Base-by-base conservation (phyloP, 2,888 invertebrate genomes). In the Darwinula stevensoni region DNA sequence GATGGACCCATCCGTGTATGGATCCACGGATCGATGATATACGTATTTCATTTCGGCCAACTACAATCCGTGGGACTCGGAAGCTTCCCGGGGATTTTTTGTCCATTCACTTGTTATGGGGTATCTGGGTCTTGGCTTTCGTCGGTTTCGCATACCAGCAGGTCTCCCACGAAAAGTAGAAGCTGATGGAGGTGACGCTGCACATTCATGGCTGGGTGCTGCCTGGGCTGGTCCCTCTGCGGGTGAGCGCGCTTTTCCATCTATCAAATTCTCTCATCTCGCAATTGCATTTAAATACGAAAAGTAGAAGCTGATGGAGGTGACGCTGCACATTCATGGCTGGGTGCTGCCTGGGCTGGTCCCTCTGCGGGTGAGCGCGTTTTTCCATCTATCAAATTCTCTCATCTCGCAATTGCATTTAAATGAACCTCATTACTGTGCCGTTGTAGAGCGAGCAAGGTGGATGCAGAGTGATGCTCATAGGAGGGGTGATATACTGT, bases 11-110 rank as follows among this genome's bases (percentile, higher is more conserved):
- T n/a, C n/a, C n/a, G n/a, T n/a, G n/a, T n/a, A n/a, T n/a, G n/a
- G n/a, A n/a, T n/a, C n/a, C n/a, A n/a, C n/a, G n/a, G 91, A 39
- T 88, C 86, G 35, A 76, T 86, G 65, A 94, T 91, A 45, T 91
- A 91, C 54, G 65, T 91, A 39, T 94, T n/a, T 91, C 60, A 94
- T 91, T 49, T 91, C 91, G 37, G 80, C 84, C 36, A 84, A 84
- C 15, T 91, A 91, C 57, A 88, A 84, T 49, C 91, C 91, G 16
- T 91, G 91, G 91, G 57, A 59, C 76, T 32, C 67, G 70, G 44
- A 62, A 68, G 31, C 49, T 61, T 39, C 62, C 68, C 15, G 51
- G 57, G 16, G 61, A 65, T 32, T 36, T 38, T 2, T 38, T 37
- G 38, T 33, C 36, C 16, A 27, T 36, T n/a, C 37, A 37, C 31